These are phyloP conservation scores for Tetheella fluctuosa DNA, from an alignment of 2,888 invertebrate genomes.

Conservation along the genomic window DNA sequence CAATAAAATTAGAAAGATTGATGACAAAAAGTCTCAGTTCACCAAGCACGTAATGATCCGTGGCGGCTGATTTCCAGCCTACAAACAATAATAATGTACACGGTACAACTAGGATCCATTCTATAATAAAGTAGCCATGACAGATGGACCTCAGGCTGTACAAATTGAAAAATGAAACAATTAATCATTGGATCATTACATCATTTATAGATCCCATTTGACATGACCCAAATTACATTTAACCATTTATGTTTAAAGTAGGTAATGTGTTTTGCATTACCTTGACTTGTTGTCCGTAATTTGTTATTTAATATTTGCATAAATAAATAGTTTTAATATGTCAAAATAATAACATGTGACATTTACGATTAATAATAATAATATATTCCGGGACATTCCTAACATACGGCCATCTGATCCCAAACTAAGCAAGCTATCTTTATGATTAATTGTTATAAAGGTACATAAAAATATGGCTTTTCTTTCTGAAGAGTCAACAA, in stretches of 20 bases:
- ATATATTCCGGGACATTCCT: too few species aligned
- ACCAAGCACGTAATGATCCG: too few species aligned
- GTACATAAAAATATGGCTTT: too few species aligned
- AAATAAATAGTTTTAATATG: neutral
- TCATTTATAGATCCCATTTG: neutral
- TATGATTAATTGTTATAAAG: too few species aligned
- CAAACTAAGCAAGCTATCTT: too few species aligned
- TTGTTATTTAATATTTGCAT: neutral
- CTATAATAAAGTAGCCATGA: neutral
- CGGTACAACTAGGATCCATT: neutral
- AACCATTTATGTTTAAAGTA: neutral
- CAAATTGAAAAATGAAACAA: slow-evolving; percentile 7
- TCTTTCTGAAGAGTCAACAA: too few species aligned
- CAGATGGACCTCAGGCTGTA: neutral
- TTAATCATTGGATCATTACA: slow-evolving; percentile 1
- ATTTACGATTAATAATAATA: too few species aligned
- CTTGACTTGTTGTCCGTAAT: neutral
- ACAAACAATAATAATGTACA: neutral
- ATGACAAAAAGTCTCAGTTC: too few species aligned
- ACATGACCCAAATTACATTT: neutral
- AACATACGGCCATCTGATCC: too few species aligned
- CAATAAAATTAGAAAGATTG: too few species aligned
- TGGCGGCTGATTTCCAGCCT: too few species aligned
- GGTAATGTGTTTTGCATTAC: slow-evolving; percentile 6
- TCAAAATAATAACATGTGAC: neutral